A percentile compares a stretch with the other conserved stretches of the same genome.
These are phyloP conservation scores for Stramonita haemastoma DNA, from an alignment of 2,888 invertebrate genomes.

Conservation along the genomic window DNA sequence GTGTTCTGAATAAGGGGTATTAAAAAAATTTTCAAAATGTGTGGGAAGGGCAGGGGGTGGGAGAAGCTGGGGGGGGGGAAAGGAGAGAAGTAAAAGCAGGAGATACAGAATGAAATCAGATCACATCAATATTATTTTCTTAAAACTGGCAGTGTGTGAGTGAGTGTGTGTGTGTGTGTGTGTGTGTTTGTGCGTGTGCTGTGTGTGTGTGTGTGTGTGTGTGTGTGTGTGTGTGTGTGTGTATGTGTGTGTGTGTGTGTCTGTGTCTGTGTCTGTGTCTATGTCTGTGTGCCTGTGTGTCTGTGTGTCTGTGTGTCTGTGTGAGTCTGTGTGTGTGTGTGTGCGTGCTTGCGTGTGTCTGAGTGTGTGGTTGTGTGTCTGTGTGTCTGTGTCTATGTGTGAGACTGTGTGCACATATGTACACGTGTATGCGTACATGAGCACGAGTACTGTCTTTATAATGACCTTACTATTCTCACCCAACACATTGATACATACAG, in stretches of 20 bases:
- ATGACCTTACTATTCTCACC: no score
- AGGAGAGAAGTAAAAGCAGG: background rate
- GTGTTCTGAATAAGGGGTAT: no score
- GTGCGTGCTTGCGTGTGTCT: background rate
- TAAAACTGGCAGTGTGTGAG: background rate
- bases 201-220: conserved; percentile 11
- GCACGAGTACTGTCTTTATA: background rate
- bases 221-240: conserved; percentile 23
- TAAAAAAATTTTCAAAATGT: background rate
- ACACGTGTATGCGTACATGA: background rate
- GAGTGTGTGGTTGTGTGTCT: background rate
- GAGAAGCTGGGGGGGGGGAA: background rate
- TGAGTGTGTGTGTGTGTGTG: conserved; percentile 15
- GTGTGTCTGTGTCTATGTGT: background rate
- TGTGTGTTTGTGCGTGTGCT: background rate
- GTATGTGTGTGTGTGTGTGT: conserved; percentile 14
- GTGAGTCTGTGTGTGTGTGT: background rate
- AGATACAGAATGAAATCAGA: background rate
- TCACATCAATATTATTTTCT: background rate
- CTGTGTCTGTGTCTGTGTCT: background rate
- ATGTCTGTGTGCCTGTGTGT: background rate
- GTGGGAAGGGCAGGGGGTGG: background rate
- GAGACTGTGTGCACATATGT: background rate
- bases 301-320: background rate
- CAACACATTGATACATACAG: no score